A percentile compares a stretch with the other conserved stretches of the same genome.
These are phyloP conservation scores for Spisula subtruncata DNA, from an alignment of 2,888 invertebrate species.

Conservation along the genomic window DNA sequence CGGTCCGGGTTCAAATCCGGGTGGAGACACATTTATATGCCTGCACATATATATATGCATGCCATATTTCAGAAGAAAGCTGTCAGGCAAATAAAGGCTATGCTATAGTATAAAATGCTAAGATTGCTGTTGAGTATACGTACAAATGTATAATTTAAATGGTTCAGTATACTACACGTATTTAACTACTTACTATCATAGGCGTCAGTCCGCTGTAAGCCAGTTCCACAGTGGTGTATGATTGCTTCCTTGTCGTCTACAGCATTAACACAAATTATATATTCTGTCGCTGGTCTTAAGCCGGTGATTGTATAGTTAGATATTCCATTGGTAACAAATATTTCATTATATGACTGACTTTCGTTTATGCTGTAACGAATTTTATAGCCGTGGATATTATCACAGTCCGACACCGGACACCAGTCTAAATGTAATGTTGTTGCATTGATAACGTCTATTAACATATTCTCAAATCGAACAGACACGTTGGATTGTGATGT, in stretches of 20 bases:
- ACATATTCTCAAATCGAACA: constrained; percentile 59
- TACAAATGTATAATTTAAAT: too few species aligned
- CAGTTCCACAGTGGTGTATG: constrained; percentile 57
- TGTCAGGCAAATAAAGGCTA: too few species aligned
- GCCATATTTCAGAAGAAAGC: too few species aligned
- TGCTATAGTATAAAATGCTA: too few species aligned
- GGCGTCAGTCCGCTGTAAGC: constrained; percentile 55
- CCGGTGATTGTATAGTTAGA: constrained; percentile 63
- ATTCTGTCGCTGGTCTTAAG: constrained; percentile 61
- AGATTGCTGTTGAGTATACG: too few species aligned
- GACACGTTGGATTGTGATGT: constrained; percentile 24
- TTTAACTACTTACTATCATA: constrained; percentile 43
- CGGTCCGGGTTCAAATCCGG: too few species aligned
- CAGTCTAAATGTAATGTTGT: constrained; percentile 64
- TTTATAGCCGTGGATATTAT: constrained; percentile 57
- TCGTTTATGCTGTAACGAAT: constrained; percentile 62
- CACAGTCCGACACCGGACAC: constrained; percentile 51
- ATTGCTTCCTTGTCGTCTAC: constrained; percentile 53
- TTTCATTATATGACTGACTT: constrained; percentile 60
- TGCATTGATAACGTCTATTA: constrained; percentile 59
- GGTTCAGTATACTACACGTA: too few species aligned
- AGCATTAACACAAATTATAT: constrained; percentile 58
- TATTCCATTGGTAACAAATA: constrained; percentile 63
- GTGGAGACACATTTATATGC: too few species aligned
- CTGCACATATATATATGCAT: too few species aligned